Conservation (phyloP, 2,113 vertebrate species). For the Regulus satrapa region DNA sequence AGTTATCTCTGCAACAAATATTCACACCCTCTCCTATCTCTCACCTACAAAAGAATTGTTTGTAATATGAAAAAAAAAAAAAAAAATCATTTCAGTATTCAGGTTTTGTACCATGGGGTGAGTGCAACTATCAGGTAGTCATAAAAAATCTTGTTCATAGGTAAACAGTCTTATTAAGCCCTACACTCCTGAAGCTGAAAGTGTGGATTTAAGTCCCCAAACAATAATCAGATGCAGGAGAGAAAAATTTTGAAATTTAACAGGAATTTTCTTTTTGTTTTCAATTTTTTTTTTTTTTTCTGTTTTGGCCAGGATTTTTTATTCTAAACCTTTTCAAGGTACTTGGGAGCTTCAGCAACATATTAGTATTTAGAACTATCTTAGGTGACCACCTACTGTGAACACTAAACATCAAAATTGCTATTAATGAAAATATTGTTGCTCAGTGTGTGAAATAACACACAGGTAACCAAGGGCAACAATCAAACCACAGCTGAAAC, state of each 20-base stretch:
- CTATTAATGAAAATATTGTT: neutral
- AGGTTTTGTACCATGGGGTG: neutral
- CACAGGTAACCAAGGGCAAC: neutral
- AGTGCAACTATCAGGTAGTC: neutral
- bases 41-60: rapidly evolving
- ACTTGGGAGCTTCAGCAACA: neutral
- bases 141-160: neutral
- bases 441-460: neutral
- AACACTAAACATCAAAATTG: neutral
- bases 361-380: neutral
- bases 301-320: neutral
- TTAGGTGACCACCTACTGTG: neutral
- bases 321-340: neutral
- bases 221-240: neutral
- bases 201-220: neutral
- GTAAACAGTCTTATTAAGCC: neutral
- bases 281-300: neutral
- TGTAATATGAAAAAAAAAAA: neutral
- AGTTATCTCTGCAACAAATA: neutral
- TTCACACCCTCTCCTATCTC: neutral
- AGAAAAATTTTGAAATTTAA: neutral
- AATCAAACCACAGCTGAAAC: neutral
- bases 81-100: neutral
- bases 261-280: neutral
- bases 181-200: neutral